Conservation (phyloP, 2,113 vertebrate species). For the Arenaria interpres region DNA sequence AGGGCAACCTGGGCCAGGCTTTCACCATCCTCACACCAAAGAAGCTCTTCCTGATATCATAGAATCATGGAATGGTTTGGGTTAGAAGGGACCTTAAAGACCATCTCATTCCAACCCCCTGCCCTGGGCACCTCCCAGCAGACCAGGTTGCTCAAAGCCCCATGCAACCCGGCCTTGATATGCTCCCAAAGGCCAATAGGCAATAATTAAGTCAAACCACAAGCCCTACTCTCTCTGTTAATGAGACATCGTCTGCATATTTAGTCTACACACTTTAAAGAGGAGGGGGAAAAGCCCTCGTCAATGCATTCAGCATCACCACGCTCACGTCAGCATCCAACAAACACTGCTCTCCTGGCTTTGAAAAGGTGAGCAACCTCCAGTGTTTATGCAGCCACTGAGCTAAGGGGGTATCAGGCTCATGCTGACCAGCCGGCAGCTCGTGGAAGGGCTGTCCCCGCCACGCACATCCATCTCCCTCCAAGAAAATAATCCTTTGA, state of each 20-base stretch:
- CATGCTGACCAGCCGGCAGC: background rate
- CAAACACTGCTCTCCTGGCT: background rate
- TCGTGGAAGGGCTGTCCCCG: background rate
- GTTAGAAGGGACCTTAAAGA: background rate
- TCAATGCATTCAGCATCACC: background rate
- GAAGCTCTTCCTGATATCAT: background rate
- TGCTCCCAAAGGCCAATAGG: background rate
- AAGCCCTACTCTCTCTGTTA: background rate
- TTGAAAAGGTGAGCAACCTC: background rate
- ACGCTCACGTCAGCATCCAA: accelerated
- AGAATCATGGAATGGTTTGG: background rate
- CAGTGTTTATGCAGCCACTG: background rate
- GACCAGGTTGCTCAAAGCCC: background rate
- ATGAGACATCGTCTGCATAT: background rate
- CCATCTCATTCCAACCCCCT: background rate
- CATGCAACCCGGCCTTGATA: background rate
- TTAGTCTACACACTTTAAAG: background rate
- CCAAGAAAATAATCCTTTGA: background rate
- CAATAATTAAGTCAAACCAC: background rate
- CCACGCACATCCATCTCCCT: background rate
- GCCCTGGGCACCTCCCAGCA: background rate
- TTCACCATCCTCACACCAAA: no score
- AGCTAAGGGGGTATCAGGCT: background rate
- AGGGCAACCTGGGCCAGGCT: no score
- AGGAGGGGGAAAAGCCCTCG: background rate